Base-by-base conservation (phyloP, 2,113 vertebrate species). In the Grammomys surdaster region DNA sequence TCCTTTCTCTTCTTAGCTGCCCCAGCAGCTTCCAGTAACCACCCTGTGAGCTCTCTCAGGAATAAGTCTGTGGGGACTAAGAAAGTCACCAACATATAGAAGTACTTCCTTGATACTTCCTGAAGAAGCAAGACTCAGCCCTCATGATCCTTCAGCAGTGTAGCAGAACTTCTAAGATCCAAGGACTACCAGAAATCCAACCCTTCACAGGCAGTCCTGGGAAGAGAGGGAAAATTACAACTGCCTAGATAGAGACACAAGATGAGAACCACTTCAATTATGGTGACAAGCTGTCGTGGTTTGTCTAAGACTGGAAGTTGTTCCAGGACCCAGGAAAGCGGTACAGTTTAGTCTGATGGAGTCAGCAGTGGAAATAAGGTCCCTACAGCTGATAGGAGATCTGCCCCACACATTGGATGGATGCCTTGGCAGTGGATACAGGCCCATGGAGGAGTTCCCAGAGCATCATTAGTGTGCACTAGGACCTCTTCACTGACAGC, bases 181-280 rank as follows among this genome's bases (percentile, higher is more conserved):
- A n/a, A 8, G 22, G 3, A 36, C 75, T 58, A 56, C 60, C 36
- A 17, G 75, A 80, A 81, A 46, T 46, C 40, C 80, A 86, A 40
- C 10, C 72, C 60, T 60, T 43, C 75, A 46, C 36, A 92, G 91
- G 28, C 11, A 56, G 43, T 33, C 22, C 33, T 69, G 1, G 2
- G 17, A 48, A 10, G 7, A 1, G 1, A 9, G 1, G 33, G 17
- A 72, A 48, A 36, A 4, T 48, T 31, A 33, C 17, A 0, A n/a
- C 9, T 7, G 13, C 14, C 13, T 46, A 3, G 40, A 7, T 1
- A 2, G 36, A 78, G 43, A 46, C 36, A 56, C 31, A 72, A 76
- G 43, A 6, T 11, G 54, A 19, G 2, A 40, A 0, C 1, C 43
- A 10, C 33, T 92, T 95, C 75, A n/a, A 0, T 3, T 26, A n/a